Evolutionary conservation across 2,113 vertebrate genomes (phyloP), one percentile per base, ranked within the genome.

Genomic region (Microtus ochrogaster): DNA sequence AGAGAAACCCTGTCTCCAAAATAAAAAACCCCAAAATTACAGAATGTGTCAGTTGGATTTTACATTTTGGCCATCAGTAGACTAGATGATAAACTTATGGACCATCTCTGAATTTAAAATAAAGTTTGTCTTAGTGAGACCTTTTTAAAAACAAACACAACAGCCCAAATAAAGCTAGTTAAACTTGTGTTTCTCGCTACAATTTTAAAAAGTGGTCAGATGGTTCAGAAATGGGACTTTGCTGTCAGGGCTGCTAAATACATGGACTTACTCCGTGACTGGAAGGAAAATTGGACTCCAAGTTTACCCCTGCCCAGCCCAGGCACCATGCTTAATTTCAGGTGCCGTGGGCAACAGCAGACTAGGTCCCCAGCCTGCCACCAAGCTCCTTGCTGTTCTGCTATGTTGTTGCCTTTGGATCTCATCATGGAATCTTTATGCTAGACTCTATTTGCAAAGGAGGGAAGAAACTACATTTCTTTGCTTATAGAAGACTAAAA

Each of bases 11-110:
- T 55, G 55, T 55, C 52, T 55, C 55, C 14, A 13, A 13, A 52
- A 14, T 2, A 52, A 52, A 52, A 16, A 55, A 55, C 52, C 55
- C 17, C n/a, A n/a, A 58, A 58, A 58, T 58, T 58, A 58, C 58
- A 58, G 58, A 58, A 21, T 58, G 58, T 21, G 19, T 58, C 28
- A 93, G 9, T 94, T 91, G 44, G 19, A 93, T 94, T 91, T 95
- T 95, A 94, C 70, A 97, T 85, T 98, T 98, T 97, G 97, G 96
- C 96, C 96, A 98, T 96, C 94, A 96, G 52, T 94, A 97, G 93
- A 87, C 91, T 91, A 94, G 19, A 84, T 96, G 76, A 90, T 97
- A 95, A 90, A 90, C 4, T 24, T 58, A 87, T 28, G 78, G 68
- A 55, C 6, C 88, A 96, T 90, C 95, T 52, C 92, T 97, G 95